Base-by-base conservation (phyloP, 2,113 vertebrate species). In the Cynoglossus semilaevis region DNA sequence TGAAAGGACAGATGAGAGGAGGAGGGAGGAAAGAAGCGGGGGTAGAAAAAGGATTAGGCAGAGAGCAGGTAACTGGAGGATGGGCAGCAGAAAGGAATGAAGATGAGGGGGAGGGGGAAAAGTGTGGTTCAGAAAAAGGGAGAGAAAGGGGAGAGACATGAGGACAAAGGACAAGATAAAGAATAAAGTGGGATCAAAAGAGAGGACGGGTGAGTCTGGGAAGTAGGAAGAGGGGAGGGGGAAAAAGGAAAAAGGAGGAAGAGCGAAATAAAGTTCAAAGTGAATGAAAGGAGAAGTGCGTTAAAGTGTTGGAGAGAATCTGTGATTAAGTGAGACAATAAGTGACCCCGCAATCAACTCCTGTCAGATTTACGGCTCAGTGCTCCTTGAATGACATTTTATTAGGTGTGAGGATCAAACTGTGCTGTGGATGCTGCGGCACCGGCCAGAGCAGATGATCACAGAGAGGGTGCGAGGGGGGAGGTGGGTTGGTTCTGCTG, bases 321-420 rank as follows among this genome's bases (percentile, higher is more conserved):
- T 29, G 48, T 70, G 63, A 74, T 72, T 71, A 67, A 65, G 10
- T 1, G 9, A 69, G 69, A 77, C 66, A 57, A 56, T 70, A 42
- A 61, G 40, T 57, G 67, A 75, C 51, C 70, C 74, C 36, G 70
- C 55, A 62, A 65, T 79, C 72, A 67, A 36, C 58, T 67, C 59
- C 52, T 51, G 70, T 59, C 62, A 72, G 72, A 68, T 76, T 84
- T 63, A 78, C 43, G 55, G 43, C 38, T 47, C 12, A 29, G 35
- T 36, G 63, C 62, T 45, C 49, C 46, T 54, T 36, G 58, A 74
- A 51, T 54, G 59, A 42, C 59, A 64, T n/a, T 45, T 70, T 76
- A 77, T 76, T 62, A 72, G 55, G 49, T 72, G 47, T 4, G 19
- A 59, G 42, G 72, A 75, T 76, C 76, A 59, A 76, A 65, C 49